Percentiles rank a stretch among this genome's conserved stretches.
Evolutionary conservation across 2,113 vertebrate species (phyloP).

Genomic region (Dendrocopos noguchii): DNA sequence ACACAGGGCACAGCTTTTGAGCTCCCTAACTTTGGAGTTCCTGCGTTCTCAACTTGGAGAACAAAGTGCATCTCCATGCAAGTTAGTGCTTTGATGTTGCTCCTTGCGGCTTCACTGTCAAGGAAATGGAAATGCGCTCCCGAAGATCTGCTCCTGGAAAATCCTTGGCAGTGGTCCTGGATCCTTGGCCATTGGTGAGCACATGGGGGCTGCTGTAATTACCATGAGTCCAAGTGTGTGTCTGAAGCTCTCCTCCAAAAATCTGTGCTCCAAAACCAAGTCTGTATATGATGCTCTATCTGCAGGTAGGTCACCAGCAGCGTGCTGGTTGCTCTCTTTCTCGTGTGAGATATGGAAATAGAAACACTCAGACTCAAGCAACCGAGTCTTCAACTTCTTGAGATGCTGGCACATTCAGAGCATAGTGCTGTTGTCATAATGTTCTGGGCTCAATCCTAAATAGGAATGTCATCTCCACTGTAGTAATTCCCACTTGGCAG

Average conservation of each 20-base stretch:
- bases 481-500: not conserved
- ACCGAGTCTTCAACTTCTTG: not conserved
- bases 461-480: not conserved
- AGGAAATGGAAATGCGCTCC: not conserved
- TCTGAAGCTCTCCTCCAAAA: not conserved
- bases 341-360: accelerated
- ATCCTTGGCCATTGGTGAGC: not conserved
- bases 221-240: accelerated
- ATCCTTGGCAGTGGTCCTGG: not conserved
- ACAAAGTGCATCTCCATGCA: not conserved
- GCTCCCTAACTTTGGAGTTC: not conserved
- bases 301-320: not conserved
- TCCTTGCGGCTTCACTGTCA: not conserved
- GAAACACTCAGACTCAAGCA: no score
- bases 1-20: not conserved
- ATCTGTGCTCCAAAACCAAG: accelerated
- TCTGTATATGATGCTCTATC: not conserved
- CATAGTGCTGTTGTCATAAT: not conserved
- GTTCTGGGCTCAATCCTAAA: not conserved
- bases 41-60: not conserved
- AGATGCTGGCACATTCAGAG: accelerated
- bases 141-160: not conserved
- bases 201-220: not conserved
- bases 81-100: not conserved
- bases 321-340: not conserved